A percentile compares a stretch with the other conserved stretches of the same genome.
Conservation (phyloP, 2,113 vertebrate genomes). For the Trematomus loennbergii region DNA sequence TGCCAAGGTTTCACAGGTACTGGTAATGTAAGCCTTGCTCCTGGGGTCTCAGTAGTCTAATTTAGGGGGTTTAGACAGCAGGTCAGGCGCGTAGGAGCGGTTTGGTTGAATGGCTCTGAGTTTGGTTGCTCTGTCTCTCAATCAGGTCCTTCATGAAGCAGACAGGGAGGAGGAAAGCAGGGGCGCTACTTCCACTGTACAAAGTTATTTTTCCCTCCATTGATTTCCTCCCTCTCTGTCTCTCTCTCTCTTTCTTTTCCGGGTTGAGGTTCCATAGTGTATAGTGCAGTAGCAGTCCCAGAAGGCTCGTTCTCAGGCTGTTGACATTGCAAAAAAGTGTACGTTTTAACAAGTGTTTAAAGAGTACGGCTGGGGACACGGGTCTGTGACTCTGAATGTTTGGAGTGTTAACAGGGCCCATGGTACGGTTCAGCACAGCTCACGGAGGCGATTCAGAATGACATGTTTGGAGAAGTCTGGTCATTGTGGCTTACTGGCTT, state of each 20-base stretch:
- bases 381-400: conserved; percentile 82
- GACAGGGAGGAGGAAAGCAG: conserved; percentile 42
- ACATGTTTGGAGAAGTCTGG: conserved; percentile 70
- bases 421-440: conserved; percentile 52
- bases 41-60: conserved; percentile 79
- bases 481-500: conserved; percentile 66
- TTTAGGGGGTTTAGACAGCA: conserved; percentile 80
- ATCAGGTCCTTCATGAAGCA: conserved; percentile 79
- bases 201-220: conserved; percentile 48
- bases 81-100: conserved; percentile 71
- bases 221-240: conserved; percentile 32
- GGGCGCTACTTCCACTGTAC: conserved; percentile 44
- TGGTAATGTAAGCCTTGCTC: conserved; percentile 76
- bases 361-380: conserved; percentile 78
- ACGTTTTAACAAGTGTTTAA: conserved; percentile 85
- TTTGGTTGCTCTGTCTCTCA: conserved; percentile 75
- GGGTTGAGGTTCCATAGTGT: conserved; percentile 52
- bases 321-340: conserved; percentile 82
- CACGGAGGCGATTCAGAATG: conserved; percentile 69
- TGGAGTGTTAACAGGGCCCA: conserved; percentile 81
- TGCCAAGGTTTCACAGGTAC: conserved; percentile 82
- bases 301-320: conserved; percentile 78
- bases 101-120: conserved; percentile 71
- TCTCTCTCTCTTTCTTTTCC: conserved; percentile 27
- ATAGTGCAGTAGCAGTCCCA: conserved; percentile 71